These are phyloP conservation scores for Sapajus apella DNA, from an alignment of 2,113 vertebrate species.

Conservation along the genomic window DNA sequence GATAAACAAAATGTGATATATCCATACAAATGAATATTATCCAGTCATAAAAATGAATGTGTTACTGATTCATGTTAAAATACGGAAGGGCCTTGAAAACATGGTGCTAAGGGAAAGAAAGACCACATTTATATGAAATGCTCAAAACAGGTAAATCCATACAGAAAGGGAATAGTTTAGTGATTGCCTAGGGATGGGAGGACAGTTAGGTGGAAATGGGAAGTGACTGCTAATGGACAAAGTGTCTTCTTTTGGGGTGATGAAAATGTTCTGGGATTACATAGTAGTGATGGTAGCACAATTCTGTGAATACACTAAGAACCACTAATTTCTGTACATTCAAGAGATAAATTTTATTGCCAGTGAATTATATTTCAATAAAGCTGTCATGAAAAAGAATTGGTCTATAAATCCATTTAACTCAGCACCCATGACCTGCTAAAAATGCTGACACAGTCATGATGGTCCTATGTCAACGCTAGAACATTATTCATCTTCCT, in stretches of 20 bases:
- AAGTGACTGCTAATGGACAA: not conserved
- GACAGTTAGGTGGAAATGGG: not conserved
- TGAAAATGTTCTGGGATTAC: constrained; percentile 11
- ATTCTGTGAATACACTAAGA: not conserved
- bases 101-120: not conserved
- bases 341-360: not conserved
- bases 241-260: not conserved
- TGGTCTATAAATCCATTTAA: not conserved
- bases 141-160: not conserved
- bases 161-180: not conserved
- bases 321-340: not conserved
- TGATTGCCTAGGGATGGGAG: not conserved
- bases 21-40: not conserved
- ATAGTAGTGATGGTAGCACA: not conserved
- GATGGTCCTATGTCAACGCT: not conserved
- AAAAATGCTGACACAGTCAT: not conserved
- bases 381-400: not conserved
- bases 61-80: not conserved
- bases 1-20: not conserved
- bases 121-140: not conserved
- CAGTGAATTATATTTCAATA: constrained; percentile 11
- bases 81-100: not conserved
- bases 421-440: not conserved
- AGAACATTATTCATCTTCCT: not conserved
- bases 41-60: not conserved